Base-by-base conservation (phyloP, 2,888 invertebrate genomes). In the Leptinotarsa rubiginosa region DNA sequence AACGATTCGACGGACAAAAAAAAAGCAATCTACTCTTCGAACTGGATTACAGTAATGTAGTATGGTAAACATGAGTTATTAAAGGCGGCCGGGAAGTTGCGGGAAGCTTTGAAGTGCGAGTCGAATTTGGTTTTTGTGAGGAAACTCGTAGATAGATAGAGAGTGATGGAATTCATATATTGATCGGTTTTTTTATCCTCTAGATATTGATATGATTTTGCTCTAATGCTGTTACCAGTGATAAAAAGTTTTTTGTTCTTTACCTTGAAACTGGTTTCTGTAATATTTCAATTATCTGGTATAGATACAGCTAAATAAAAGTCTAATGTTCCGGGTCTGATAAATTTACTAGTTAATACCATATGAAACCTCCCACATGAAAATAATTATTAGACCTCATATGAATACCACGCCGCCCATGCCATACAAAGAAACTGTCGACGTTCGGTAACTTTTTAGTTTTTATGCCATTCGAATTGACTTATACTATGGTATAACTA, bases 61-160 rank as follows among this genome's bases (percentile, higher is more conserved):
- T 62, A 62, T 31, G 62, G 62, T 62, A 62, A 62, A 62, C 62
- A 62, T 31, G 62, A 62, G 62, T 62, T 62, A 62, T 62, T 62
- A 62, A 41, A 62, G n/a, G 62, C 62, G 10, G 5, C 41, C 15
- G 16, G 31, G n/a, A 7, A n/a, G 5, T 7, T 10, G 62, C 62
- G 62, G 62, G 7, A 16, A 4, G 41, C 62, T 62, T 62, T 62
- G 62, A 62, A 31, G 7, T n/a, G 31, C 31, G 16, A 25, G 16
- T 31, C 41, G 62, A 31, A 31, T 62, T 62, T n/a, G 62, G 62
- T 62, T 62, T 62, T 62, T 25, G 62, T 41, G 10, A 16, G n/a
- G 2, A 15, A 31, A 62, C 10, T 31, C 31, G 4, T 31, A 13
- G 62, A 62, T 25, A 15, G 13, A 13, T 31, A 25, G 62, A 62